These are phyloP conservation scores for Aulostomus chinensis DNA, from an alignment of 2,797 vertebrate species.

Conservation along the genomic window DNA sequence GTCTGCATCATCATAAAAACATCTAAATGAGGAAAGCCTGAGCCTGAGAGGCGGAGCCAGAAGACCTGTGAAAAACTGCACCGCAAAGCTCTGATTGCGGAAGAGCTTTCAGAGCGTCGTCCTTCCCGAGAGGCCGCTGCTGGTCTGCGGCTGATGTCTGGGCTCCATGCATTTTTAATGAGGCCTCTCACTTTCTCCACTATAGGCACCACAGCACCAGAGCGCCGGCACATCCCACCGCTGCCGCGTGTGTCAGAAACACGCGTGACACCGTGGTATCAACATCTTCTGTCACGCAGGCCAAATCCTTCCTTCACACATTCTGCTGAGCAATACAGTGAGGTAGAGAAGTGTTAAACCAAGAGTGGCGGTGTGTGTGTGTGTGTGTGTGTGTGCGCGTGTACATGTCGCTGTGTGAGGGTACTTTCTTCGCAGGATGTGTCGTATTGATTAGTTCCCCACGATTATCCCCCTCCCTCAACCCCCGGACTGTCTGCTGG, in stretches of 20 bases:
- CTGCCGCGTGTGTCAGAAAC: slow-evolving; percentile 14
- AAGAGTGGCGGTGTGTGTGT: slow-evolving; percentile 22
- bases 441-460: slow-evolving; percentile 77
- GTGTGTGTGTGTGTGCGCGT: slow-evolving; percentile 4
- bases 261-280: neutral
- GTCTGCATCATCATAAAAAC: slow-evolving; percentile 38
- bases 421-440: slow-evolving; percentile 69
- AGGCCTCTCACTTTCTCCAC: slow-evolving; percentile 80
- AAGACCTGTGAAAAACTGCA: slow-evolving; percentile 2
- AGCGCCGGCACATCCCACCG: slow-evolving; percentile 70
- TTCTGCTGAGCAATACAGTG: slow-evolving; percentile 26
- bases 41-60: slow-evolving; percentile 33
- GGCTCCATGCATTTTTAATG: slow-evolving; percentile 88
- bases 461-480: slow-evolving; percentile 69
- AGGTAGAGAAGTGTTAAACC: slow-evolving; percentile 38
- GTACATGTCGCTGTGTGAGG: slow-evolving; percentile 10
- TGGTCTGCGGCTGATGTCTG: slow-evolving; percentile 61
- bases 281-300: slow-evolving; percentile 16
- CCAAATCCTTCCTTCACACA: slow-evolving; percentile 37
- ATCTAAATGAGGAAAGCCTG: slow-evolving; percentile 55
- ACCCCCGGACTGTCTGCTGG: slow-evolving; percentile 58
- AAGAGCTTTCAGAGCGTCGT: slow-evolving; percentile 22
- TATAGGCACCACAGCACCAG: slow-evolving; percentile 71
- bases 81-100: slow-evolving; percentile 23
- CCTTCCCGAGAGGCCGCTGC: slow-evolving; percentile 68